Conservation (phyloP, 2,797 vertebrate genomes). For the Chelonia mydas region DNA sequence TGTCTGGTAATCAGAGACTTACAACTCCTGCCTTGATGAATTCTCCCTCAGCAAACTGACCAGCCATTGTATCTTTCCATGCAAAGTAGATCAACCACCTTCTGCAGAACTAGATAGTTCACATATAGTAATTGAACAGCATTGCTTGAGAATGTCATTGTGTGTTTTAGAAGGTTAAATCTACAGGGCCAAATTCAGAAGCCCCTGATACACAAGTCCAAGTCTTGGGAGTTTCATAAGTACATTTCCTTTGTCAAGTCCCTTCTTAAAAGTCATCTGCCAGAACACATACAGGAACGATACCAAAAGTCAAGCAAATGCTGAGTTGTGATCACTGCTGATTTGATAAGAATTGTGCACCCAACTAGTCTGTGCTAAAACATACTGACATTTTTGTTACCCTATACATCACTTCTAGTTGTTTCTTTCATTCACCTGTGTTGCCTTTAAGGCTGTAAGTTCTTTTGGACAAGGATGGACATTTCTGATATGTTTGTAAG, state of each 20-base stretch:
- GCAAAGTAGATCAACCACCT: neutral
- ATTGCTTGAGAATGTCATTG: neutral
- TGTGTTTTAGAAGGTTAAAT: neutral
- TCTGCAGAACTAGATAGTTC: neutral
- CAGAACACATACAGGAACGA: neutral
- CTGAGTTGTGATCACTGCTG: neutral
- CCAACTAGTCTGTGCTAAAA: neutral
- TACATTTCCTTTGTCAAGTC: neutral
- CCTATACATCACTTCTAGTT: neutral
- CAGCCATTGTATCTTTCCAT: neutral
- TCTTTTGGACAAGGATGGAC: neutral
- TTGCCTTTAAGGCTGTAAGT: neutral
- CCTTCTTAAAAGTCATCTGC: neutral
- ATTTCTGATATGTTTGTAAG: neutral
- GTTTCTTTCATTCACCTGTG: neutral
- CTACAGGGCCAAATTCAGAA: neutral
- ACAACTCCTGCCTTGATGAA: neutral
- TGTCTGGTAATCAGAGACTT: neutral
- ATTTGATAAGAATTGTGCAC: neutral
- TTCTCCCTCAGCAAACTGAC: neutral
- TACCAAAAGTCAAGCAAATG: neutral
- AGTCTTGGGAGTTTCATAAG: neutral
- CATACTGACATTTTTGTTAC: neutral
- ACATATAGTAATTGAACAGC: neutral
- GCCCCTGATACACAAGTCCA: neutral